Evolutionary conservation across 2,888 invertebrate species (phyloP), one percentile per base, ranked within the genome.

Genomic region (Drosophila lutescens): DNA sequence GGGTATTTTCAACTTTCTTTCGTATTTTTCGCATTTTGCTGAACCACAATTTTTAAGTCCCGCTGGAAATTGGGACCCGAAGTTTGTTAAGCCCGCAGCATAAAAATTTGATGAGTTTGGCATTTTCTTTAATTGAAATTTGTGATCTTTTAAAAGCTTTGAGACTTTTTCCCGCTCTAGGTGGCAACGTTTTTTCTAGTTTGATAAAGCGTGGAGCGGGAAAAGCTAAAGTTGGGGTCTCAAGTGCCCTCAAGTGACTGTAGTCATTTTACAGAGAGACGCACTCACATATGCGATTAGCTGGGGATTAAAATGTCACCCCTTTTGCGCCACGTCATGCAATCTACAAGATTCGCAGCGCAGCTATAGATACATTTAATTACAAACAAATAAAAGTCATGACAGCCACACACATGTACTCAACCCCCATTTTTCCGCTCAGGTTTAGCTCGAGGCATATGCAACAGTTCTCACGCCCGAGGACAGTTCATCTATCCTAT

Each of bases 281-380:
- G 69, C 70, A 66, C 71, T 77, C 81, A 83, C 80, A 84, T 76
- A 90, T 86, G 89, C 86, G 90, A 90, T 90, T 90, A 90, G 81
- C 86, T 83, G 79, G 76, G 89, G 86, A 90, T 90, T 90, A 90
- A 90, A 90, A 90, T 90, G 90, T 90, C 90, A 90, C 87, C 88
- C 90, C 83, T 80, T 81, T 77, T 68, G 73, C 70, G 81, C 81
- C 77, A 76, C 60, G 74, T 70, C 73, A 76, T 62, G 55, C 50
- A 56, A 62, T 61, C 73, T 57, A 65, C 67, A 71, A 73, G 76
- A 75, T 57, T 78, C 61, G 74, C 62, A 56, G 54, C 74, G 15
- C 47, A 60, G 71, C 74, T 72, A 81, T 65, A 81, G 75, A 78
- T 80, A 86, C 82, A 79, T 85, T 86, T 89, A 88, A 88, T 88